Conservation (phyloP, 2,888 invertebrate species). For the Amiota communis region DNA sequence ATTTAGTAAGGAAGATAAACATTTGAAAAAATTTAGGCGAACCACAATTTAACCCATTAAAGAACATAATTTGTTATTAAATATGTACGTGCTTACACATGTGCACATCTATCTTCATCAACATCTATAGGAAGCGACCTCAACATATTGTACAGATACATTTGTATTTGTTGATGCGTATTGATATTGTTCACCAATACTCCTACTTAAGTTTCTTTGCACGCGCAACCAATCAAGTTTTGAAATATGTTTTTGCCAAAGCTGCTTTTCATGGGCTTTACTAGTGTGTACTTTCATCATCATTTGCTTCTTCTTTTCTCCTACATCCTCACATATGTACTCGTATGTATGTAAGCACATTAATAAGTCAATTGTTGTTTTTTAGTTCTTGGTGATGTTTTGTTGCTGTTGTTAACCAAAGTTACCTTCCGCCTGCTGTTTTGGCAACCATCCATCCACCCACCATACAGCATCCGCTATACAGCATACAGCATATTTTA, state of each 20-base stretch:
- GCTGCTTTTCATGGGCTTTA: neutral
- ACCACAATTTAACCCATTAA: constrained; percentile 47
- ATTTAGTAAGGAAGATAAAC: neutral
- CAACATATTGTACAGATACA: neutral
- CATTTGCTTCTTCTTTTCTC: neutral
- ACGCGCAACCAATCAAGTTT: constrained; percentile 25
- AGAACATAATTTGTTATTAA: constrained; percentile 63
- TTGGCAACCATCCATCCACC: no score
- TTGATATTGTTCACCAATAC: neutral
- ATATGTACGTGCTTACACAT: constrained; percentile 53
- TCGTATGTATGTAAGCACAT: neutral
- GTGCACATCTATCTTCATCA: constrained; percentile 23
- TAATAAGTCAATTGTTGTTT: constrained; percentile 27
- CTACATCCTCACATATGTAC: neutral
- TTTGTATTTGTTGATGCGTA: neutral
- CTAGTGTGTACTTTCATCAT: neutral
- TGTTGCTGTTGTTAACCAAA: neutral
- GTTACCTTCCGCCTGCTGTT: neutral
- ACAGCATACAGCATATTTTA: constrained; percentile 6
- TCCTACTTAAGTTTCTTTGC: constrained; percentile 11
- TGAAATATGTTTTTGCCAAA: constrained; percentile 16
- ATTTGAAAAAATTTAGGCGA: neutral
- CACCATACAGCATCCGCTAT: no score
- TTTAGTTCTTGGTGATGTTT: no score
- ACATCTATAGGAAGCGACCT: neutral